Evolutionary conservation across 2,888 invertebrate species (phyloP), one percentile per base, ranked within the genome.

Genomic region (Pecten maximus): DNA sequence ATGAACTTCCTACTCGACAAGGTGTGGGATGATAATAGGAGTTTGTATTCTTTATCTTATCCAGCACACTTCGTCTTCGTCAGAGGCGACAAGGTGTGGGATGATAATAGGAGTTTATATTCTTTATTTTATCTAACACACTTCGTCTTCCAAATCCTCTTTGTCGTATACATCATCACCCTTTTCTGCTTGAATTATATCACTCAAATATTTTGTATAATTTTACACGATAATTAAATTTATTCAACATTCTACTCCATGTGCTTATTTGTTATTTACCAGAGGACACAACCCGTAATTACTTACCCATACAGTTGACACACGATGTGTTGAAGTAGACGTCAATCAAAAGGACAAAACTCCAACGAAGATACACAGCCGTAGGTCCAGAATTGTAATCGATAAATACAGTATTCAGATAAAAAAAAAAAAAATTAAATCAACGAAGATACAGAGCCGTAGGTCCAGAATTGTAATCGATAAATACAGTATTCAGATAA

Each of bases 191-290:
- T 74, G 28, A 74, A 74, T 35, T 35, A 74, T 74, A 74, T 35
- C 74, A 74, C 74, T 74, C 35, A 74, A 74, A 74, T 74, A 74
- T 74, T 74, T 74, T 74, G 74, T 74, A 74, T 74, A 74, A 74
- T 74, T 74, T 74, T 74, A 74, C 74, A 74, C 74, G 74, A 35
- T 74, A 74, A 74, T 74, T 74, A 74, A 74, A 74, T 35, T 74
- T 74, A 74, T 74, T 74, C 74, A 74, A 35, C 74, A 74, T 74
- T 74, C 28, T 74, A 3, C 12, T 74, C 12, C 10, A 35, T 35
- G 28, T 74, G 6, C 35, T 35, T 28, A 35, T 6, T 74, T 15
- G 19, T 50, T n/a, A n/a, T 54, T 54, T 54, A 3, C n/a, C 19
- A 54, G 23, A 44, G 44, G 44, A 8, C 12, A 44, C n/a, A n/a